Evolutionary conservation across 1,140 invertebrate genomes (phyloP).

Genomic region (Neotoxoptera formosana): DNA sequence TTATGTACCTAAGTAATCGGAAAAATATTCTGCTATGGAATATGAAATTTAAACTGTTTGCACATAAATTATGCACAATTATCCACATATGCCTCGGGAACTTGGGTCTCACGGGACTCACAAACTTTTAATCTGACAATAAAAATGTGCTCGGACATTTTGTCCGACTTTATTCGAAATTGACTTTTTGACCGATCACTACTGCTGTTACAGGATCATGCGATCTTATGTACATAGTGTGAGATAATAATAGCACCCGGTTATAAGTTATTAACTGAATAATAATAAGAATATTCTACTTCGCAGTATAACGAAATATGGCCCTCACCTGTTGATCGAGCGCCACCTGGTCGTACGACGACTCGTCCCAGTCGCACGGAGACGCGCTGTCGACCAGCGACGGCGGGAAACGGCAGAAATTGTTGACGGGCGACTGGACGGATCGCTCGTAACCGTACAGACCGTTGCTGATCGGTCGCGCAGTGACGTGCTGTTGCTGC

Average conservation of each 20-base stretch:
- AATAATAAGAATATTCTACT: neutral
- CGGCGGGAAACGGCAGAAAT: constrained; percentile 58
- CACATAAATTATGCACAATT: too few relatives aligned
- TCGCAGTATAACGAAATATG: neutral
- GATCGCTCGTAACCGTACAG: constrained; percentile 51
- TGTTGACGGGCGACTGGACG: constrained; percentile 48
- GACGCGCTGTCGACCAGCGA: constrained; percentile 57
- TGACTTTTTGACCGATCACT: too few relatives aligned
- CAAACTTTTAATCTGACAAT: too few relatives aligned
- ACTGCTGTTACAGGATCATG: too few relatives aligned
- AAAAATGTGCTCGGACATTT: too few relatives aligned
- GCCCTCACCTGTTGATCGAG: constrained; percentile 41
- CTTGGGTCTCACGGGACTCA: neutral
- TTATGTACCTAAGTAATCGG: too few relatives aligned
- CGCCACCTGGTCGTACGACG: neutral
- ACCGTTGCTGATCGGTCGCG: constrained; percentile 2
- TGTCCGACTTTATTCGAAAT: too few relatives aligned
- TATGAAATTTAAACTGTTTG: too few relatives aligned
- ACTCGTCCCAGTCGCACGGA: neutral
- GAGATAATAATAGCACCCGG: neutral
- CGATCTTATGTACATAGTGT: neutral
- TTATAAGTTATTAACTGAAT: neutral
- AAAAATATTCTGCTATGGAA: too few relatives aligned
- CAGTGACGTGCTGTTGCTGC: constrained; percentile 38
- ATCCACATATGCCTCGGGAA: neutral